phyloP scores from a whole-genome alignment of 2,797 vertebrate genomes.

The Pampus argenteus region DNA sequence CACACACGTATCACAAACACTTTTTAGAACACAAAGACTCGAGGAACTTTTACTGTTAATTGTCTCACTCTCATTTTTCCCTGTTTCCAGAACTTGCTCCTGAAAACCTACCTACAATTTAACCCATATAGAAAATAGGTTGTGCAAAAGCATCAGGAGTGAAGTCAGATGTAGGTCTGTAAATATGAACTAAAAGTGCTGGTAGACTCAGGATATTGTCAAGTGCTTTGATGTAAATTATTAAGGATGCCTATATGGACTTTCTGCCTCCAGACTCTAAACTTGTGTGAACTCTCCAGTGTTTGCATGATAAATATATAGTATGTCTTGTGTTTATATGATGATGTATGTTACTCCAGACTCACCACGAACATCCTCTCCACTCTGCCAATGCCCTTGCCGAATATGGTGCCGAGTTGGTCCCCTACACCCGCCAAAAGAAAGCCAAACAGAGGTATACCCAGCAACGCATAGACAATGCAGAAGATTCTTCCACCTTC shows the following conservation, averaged over 20 bases:
- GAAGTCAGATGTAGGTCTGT: not conserved
- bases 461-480: slow-evolving; percentile 95
- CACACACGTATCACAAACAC: not conserved
- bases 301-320: not conserved
- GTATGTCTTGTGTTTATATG: not conserved
- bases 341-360: slow-evolving; percentile 35
- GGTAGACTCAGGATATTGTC: not conserved
- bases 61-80: no score
- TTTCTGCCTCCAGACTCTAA: not conserved
- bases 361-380: slow-evolving; percentile 98
- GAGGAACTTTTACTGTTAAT: no score
- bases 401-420: slow-evolving; percentile 97
- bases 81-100: no score
- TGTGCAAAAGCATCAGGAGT: no score
- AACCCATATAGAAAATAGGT: no score
- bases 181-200: slow-evolving; percentile 12
- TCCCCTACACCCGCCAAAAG: slow-evolving; percentile 96
- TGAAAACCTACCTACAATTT: no score
- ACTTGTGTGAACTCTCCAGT: not conserved
- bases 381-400: slow-evolving; percentile 95
- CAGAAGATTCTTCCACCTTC: slow-evolving; percentile 97
- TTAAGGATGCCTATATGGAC: slow-evolving; percentile 21
- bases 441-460: slow-evolving; percentile 97
- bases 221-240: slow-evolving; percentile 36
- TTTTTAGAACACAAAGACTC: not conserved